Conservation (phyloP, 1,140 invertebrate species). For the Planococcus citri region DNA sequence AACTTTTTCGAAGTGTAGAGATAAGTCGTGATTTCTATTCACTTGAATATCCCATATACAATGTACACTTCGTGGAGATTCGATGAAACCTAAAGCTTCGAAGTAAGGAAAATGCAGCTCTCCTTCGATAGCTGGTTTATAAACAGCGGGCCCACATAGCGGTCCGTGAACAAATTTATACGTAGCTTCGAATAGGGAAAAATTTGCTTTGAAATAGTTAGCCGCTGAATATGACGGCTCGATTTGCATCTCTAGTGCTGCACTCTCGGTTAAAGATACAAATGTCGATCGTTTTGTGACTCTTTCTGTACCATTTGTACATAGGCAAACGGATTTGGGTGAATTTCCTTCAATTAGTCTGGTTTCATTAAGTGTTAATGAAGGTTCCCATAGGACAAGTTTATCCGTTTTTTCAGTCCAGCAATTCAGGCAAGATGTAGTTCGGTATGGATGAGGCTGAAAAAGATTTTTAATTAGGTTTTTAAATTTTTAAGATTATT, state of each 20-base stretch:
- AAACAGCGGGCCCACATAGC: constrained; percentile 64
- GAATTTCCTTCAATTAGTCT: background rate
- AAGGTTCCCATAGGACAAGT: constrained; percentile 53
- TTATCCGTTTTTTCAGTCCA: constrained; percentile 73
- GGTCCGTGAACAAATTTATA: constrained; percentile 81
- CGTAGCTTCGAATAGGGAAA: constrained; percentile 64
- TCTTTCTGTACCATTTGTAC: background rate
- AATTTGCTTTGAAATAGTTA: constrained; percentile 72
- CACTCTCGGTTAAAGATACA: constrained; percentile 39
- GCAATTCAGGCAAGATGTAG: constrained; percentile 64
- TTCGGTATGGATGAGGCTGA: constrained; percentile 58
- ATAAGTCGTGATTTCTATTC: constrained; percentile 63
- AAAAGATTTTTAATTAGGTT: constrained; percentile 31
- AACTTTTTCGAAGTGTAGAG: constrained; percentile 73
- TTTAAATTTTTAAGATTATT: background rate
- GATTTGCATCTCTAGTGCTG: constrained; percentile 64
- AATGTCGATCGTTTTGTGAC: constrained; percentile 21
- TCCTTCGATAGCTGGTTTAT: constrained; percentile 57
- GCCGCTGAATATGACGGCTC: constrained; percentile 66
- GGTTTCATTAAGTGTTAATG: background rate
- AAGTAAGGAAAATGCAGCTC: constrained; percentile 21
- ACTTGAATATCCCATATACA: constrained; percentile 80
- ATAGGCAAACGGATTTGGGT: background rate
- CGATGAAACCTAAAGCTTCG: constrained; percentile 51
- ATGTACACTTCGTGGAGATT: constrained; percentile 58